Evolutionary conservation across 1,140 invertebrate genomes (phyloP).

Genomic region (Apis florea): DNA sequence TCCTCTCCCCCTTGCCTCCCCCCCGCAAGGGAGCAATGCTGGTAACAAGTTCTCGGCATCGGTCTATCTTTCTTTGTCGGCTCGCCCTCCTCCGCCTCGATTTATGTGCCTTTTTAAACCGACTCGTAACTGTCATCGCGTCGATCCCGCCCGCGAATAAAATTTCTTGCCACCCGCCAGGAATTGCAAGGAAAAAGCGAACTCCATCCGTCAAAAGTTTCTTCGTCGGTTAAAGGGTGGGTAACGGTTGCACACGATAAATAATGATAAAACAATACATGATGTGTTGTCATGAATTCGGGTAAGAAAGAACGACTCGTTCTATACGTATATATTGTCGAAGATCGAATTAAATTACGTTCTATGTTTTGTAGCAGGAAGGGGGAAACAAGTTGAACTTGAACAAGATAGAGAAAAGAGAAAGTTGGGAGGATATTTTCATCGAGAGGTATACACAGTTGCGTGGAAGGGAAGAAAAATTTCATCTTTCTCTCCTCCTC

Average conservation of each 20-base stretch:
- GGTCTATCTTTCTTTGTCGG: conserved; percentile 20
- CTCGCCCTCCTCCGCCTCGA: neutral
- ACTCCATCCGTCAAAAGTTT: neutral
- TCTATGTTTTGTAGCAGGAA: too few relatives aligned
- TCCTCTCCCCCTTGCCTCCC: too few relatives aligned
- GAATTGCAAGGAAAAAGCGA: conserved; percentile 1
- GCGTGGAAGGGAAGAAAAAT: too few relatives aligned
- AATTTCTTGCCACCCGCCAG: conserved; percentile 5
- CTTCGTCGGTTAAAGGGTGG: too few relatives aligned
- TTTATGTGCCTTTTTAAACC: conserved; percentile 17
- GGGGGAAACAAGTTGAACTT: too few relatives aligned
- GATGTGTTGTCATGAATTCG: neutral
- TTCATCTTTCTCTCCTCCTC: too few relatives aligned
- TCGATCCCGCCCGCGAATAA: conserved; percentile 25
- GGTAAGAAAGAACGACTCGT: too few relatives aligned
- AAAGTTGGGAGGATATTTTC: too few relatives aligned
- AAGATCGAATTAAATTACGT: too few relatives aligned
- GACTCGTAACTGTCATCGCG: conserved; percentile 12
- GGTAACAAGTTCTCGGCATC: conserved; percentile 16
- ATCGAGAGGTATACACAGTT: too few relatives aligned
- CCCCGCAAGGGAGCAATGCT: conserved; percentile 1
- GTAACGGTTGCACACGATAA: neutral
- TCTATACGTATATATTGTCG: too few relatives aligned
- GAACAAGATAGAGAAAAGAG: too few relatives aligned
- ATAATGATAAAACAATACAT: neutral